These are phyloP conservation scores for Eupithecia inturbata DNA, from an alignment of 2,888 invertebrate genomes.

Conservation along the genomic window DNA sequence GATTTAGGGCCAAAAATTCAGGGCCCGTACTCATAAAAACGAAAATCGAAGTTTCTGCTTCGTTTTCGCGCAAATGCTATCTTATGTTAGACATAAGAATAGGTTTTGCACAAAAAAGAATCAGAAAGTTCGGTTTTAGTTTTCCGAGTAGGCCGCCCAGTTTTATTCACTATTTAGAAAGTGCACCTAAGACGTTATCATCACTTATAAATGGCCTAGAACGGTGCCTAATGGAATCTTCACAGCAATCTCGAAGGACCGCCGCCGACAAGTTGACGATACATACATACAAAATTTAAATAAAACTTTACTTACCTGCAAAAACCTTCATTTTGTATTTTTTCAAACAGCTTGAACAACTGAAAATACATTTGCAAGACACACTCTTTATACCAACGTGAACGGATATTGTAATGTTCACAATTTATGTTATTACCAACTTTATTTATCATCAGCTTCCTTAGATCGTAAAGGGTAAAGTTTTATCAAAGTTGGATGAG, in stretches of 20 bases:
- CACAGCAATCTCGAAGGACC: neutral
- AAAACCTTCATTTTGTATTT: conserved; percentile 7
- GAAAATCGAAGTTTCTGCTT: no score
- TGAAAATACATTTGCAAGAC: neutral
- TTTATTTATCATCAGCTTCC: conserved; percentile 7
- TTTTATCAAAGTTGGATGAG: conserved; percentile 17
- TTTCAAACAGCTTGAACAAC: neutral
- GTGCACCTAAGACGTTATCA: neutral
- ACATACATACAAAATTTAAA: no score
- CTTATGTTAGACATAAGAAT: no score
- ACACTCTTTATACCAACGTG: conserved; percentile 3
- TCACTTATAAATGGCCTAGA: neutral
- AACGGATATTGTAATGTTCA: neutral
- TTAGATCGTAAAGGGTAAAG: conserved; percentile 7
- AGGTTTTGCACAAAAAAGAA: no score
- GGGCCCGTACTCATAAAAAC: no score
- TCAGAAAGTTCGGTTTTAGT: no score
- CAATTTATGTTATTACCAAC: neutral
- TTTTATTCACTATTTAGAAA: no score
- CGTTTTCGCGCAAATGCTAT: no score
- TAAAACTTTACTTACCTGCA: neutral
- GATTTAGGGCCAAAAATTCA: no score
- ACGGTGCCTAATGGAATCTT: neutral
- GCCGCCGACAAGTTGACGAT: no score
- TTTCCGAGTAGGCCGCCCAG: no score